A percentile compares a stretch with the other conserved stretches of the same genome.
These are phyloP conservation scores for Spondyliosoma cantharus DNA, from an alignment of 2,797 vertebrate genomes.

Conservation along the genomic window DNA sequence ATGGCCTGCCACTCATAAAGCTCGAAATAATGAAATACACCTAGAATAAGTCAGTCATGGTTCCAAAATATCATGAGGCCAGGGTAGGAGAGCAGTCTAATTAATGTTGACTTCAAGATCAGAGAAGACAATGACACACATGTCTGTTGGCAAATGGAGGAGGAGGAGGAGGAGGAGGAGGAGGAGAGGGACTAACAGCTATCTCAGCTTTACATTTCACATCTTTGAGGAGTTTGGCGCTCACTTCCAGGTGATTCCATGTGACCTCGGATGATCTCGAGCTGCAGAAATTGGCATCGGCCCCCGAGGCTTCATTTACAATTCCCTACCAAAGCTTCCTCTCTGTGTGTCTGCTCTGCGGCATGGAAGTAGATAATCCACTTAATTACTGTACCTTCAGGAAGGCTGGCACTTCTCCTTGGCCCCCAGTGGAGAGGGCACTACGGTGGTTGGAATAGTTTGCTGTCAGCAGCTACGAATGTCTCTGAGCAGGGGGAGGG, in stretches of 20 bases:
- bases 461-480: constrained; percentile 31
- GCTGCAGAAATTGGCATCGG: not conserved
- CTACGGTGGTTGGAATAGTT: constrained; percentile 12
- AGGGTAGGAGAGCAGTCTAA: not conserved
- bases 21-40: not conserved
- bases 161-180: not conserved
- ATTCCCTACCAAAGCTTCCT: not conserved
- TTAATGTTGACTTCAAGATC: not conserved
- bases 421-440: constrained; percentile 29
- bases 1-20: not conserved
- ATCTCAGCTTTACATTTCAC: not conserved
- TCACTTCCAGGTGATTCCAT: not conserved
- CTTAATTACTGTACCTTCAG: constrained; percentile 50
- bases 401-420: constrained; percentile 18
- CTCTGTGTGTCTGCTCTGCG: constrained; percentile 1
- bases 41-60: not conserved
- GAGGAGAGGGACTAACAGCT: not conserved
- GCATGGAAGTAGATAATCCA: constrained; percentile 36
- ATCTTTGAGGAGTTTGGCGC: not conserved
- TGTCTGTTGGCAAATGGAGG: not conserved
- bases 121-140: not conserved
- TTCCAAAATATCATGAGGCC: not conserved
- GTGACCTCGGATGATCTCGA: constrained; percentile 17
- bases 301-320: constrained; percentile 15
- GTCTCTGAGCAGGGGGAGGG: not conserved